A percentile compares a stretch with the other conserved stretches of the same genome.
phyloP scores from a whole-genome alignment of 2,888 invertebrate species.

The Pammene fasciana region DNA sequence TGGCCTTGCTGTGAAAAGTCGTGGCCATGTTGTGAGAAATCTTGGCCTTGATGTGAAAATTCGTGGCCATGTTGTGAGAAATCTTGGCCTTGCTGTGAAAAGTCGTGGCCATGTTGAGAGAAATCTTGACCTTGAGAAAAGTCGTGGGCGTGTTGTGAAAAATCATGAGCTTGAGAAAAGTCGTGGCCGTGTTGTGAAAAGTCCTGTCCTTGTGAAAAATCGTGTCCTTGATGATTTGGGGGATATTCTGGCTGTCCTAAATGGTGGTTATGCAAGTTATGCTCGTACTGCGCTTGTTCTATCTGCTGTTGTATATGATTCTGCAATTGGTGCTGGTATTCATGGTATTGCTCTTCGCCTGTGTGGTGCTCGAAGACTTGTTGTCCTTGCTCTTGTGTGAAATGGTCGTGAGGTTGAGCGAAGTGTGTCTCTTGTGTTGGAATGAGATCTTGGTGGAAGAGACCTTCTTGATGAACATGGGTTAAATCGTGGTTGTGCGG shows the following conservation, averaged over 20 bases:
- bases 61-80: constrained; percentile 50
- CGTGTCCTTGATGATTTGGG: constrained; percentile 34
- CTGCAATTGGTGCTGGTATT: constrained; percentile 69
- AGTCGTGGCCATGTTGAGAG: constrained; percentile 47
- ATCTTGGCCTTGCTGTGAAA: constrained; percentile 48
- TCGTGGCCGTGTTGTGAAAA: constrained; percentile 45
- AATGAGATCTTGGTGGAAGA: constrained; percentile 57
- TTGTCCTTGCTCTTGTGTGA: constrained; percentile 69
- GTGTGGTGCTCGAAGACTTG: constrained; percentile 73
- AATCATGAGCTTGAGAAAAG: constrained; percentile 19
- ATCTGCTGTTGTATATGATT: constrained; percentile 74
- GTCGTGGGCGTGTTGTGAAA: constrained; percentile 7
- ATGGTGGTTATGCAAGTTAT: constrained; percentile 52
- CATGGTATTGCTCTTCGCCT: constrained; percentile 62
- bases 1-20: constrained; percentile 51
- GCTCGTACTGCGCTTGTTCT: constrained; percentile 64
- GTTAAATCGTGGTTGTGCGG: constrained; percentile 56
- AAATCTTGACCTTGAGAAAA: constrained; percentile 41
- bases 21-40: constrained; percentile 47
- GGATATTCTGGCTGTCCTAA: constrained; percentile 48
- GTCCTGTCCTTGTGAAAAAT: constrained; percentile 47
- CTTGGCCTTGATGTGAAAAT: constrained; percentile 50
- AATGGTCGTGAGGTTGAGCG: constrained; percentile 58
- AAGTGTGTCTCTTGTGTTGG: constrained; percentile 55
- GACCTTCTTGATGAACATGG: constrained; percentile 51